Evolutionary conservation across 2,113 vertebrate species (phyloP).

Genomic region (Prinia subflava): DNA sequence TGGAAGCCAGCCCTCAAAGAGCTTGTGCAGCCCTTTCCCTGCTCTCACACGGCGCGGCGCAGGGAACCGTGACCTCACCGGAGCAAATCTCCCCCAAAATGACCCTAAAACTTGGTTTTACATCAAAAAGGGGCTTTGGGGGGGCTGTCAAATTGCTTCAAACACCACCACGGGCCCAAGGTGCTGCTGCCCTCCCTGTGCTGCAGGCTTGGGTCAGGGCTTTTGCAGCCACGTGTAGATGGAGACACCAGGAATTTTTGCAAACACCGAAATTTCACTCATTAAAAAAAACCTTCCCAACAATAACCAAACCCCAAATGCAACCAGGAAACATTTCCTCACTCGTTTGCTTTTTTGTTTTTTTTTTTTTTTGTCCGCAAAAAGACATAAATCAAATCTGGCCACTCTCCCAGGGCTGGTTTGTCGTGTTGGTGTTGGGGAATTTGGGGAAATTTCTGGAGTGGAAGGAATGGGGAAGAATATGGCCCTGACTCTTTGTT

Average conservation of each 20-base stretch:
- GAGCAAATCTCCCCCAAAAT: not conserved
- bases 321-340: not conserved
- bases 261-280: not conserved
- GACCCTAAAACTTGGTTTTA: not conserved
- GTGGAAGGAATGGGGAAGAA: not conserved
- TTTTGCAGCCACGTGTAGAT: not conserved
- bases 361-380: accelerated
- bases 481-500: not conserved
- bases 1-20: not conserved
- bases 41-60: not conserved
- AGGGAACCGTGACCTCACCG: accelerated
- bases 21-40: not conserved
- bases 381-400: not conserved
- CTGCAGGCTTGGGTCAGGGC: not conserved
- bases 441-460: not conserved
- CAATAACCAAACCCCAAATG: not conserved
- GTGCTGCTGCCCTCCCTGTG: not conserved
- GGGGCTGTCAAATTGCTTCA: not conserved
- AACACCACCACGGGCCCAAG: accelerated
- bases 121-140: not conserved
- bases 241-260: not conserved
- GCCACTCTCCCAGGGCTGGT: not conserved
- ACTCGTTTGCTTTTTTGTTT: accelerated
- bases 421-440: not conserved
- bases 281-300: not conserved